phyloP scores from a whole-genome alignment of 1,140 invertebrate genomes.

The Sitodiplosis mosellana region DNA sequence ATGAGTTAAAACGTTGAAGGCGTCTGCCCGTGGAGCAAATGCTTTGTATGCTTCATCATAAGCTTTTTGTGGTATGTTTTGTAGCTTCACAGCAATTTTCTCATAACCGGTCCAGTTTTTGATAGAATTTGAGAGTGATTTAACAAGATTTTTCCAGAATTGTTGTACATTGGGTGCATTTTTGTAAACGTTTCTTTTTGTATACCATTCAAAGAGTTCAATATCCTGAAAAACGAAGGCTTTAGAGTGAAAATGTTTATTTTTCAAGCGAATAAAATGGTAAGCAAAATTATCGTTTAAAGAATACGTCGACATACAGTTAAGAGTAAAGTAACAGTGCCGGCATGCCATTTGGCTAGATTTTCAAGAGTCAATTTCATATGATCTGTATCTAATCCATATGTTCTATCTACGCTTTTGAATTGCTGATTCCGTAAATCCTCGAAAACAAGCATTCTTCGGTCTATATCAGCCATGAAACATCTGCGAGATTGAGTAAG shows the following conservation, averaged over 20 bases:
- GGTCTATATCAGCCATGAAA: not conserved
- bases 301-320: not conserved
- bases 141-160: slow-evolving; percentile 4
- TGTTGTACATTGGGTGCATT: slow-evolving; percentile 4
- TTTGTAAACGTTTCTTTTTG: slow-evolving; percentile 5
- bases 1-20: slow-evolving; percentile 36
- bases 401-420: not conserved
- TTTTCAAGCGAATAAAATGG: not conserved
- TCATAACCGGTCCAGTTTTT: slow-evolving; percentile 5
- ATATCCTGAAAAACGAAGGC: slow-evolving; percentile 24
- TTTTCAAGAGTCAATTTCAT: not conserved
- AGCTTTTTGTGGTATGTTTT: slow-evolving; percentile 13
- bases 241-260: too few relatives aligned
- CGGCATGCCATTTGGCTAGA: not conserved
- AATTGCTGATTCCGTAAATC: not conserved
- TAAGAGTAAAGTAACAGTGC: not conserved
- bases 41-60: slow-evolving; percentile 15
- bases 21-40: slow-evolving; percentile 14
- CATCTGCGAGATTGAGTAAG: not conserved
- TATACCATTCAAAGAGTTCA: slow-evolving; percentile 9
- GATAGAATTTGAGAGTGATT: slow-evolving; percentile 7
- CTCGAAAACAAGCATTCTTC: not conserved
- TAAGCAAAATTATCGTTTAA: not conserved
- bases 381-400: not conserved
- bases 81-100: slow-evolving; percentile 25